Conservation (phyloP, 2,113 vertebrate species). For the Gadus chalcogrammus region DNA sequence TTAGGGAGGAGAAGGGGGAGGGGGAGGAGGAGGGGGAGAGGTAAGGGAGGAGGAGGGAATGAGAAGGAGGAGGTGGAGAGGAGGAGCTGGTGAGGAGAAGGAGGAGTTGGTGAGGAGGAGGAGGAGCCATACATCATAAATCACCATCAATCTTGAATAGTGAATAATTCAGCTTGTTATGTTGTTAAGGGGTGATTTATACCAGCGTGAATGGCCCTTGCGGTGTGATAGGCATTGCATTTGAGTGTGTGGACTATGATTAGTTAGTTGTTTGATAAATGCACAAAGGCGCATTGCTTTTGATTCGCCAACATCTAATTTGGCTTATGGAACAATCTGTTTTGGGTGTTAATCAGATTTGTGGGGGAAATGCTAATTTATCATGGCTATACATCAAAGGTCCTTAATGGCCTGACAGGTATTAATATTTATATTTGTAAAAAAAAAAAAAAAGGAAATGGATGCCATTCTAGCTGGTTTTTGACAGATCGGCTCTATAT, state of each 20-base stretch:
- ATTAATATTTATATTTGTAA: too few species aligned
- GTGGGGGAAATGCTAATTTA: not conserved
- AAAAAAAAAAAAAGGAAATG: too few species aligned
- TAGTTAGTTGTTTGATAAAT: slow-evolving; percentile 20
- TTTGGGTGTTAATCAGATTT: slow-evolving; percentile 7
- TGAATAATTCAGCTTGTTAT: slow-evolving; percentile 49
- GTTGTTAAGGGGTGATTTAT: slow-evolving; percentile 46
- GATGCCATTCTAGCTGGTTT: too few species aligned
- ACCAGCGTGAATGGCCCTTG: slow-evolving; percentile 33
- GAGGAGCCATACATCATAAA: slow-evolving; percentile 1
- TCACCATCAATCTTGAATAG: slow-evolving; percentile 39
- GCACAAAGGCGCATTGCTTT: slow-evolving; percentile 15
- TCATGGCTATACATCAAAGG: too few species aligned
- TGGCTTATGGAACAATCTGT: slow-evolving; percentile 30
- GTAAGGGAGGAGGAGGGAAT: too few species aligned
- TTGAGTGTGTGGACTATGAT: slow-evolving; percentile 12
- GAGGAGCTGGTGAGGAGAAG: not conserved
- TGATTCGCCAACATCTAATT: slow-evolving; percentile 26
- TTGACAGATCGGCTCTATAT: too few species aligned
- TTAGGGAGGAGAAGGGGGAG: too few species aligned
- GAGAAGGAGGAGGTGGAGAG: too few species aligned
- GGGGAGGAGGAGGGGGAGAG: too few species aligned
- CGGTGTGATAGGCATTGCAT: slow-evolving; percentile 35
- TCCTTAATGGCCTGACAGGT: too few species aligned
- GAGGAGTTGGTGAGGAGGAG: not conserved